Evolutionary conservation across 1,140 invertebrate species (phyloP).

Genomic region (Conus betulinus): DNA sequence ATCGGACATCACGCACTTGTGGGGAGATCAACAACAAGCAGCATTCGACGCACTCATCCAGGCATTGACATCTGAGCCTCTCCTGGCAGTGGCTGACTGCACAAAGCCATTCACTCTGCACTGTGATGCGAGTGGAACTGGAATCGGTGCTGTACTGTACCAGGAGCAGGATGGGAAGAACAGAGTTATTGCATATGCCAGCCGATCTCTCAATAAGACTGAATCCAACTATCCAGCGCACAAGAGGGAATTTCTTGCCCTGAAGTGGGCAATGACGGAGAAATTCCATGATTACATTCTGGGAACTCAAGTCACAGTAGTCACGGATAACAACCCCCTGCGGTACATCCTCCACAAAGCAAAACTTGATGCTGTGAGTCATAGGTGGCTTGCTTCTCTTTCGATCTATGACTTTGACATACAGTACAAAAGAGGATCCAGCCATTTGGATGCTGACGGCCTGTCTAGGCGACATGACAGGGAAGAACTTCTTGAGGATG

Average conservation of each 20-base stretch:
- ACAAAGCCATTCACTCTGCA: neutral
- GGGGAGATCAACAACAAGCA: neutral
- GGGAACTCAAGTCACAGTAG: neutral
- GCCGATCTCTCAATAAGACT: neutral
- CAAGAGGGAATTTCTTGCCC: conserved; percentile 31
- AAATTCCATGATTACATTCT: conserved; percentile 10
- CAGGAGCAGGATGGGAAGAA: neutral
- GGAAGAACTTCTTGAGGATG: neutral
- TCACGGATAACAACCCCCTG: conserved; percentile 12
- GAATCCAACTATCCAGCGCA: neutral
- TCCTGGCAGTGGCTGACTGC: neutral
- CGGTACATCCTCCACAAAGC: conserved; percentile 4
- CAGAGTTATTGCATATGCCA: neutral
- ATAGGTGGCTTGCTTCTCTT: conserved; percentile 36
- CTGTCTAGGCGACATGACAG: neutral
- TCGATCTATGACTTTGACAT: conserved; percentile 36
- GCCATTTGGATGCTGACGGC: conserved; percentile 35
- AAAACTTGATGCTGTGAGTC: conserved; percentile 38
- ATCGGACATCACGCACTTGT: neutral
- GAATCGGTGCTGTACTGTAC: neutral
- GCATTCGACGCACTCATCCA: neutral
- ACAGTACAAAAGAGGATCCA: conserved; percentile 19
- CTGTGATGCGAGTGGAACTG: neutral
- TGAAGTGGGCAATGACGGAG: conserved; percentile 15
- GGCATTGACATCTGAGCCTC: neutral